phyloP scores from a whole-genome alignment of 2,113 vertebrate genomes.

The Melanocharis versteri region DNA sequence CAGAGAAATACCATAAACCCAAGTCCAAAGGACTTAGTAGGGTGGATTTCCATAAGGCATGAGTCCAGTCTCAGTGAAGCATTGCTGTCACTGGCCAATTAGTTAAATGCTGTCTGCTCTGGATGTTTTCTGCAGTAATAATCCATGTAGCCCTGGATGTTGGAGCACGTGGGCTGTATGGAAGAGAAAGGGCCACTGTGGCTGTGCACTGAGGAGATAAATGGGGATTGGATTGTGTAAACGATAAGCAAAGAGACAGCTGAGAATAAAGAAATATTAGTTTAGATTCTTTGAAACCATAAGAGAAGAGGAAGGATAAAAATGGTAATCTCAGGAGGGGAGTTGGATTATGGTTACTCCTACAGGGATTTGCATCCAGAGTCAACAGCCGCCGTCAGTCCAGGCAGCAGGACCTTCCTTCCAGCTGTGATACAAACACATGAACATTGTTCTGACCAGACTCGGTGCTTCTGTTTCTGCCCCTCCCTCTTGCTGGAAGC shows the following conservation, averaged over 20 bases:
- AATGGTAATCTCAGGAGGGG: not conserved
- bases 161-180: not conserved
- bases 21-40: not conserved
- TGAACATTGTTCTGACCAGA: not conserved
- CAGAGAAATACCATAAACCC: not conserved
- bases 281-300: not conserved
- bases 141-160: not conserved
- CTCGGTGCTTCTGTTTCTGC: not conserved
- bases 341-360: not conserved
- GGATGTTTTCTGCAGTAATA: not conserved
- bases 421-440: not conserved
- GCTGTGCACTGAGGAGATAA: not conserved
- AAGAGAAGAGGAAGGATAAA: not conserved
- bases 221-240: not conserved
- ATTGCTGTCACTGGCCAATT: not conserved
- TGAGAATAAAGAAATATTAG: constrained; percentile 15
- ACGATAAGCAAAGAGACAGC: not conserved
- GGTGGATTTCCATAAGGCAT: not conserved
- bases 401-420: not conserved
- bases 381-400: not conserved
- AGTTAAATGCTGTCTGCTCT: not conserved
- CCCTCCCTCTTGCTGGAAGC: not conserved
- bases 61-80: not conserved
- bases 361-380: constrained; percentile 26
- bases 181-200: not conserved